Evolutionary conservation across 2,113 vertebrate species (phyloP).

Genomic region (Formicarius rufipectus): DNA sequence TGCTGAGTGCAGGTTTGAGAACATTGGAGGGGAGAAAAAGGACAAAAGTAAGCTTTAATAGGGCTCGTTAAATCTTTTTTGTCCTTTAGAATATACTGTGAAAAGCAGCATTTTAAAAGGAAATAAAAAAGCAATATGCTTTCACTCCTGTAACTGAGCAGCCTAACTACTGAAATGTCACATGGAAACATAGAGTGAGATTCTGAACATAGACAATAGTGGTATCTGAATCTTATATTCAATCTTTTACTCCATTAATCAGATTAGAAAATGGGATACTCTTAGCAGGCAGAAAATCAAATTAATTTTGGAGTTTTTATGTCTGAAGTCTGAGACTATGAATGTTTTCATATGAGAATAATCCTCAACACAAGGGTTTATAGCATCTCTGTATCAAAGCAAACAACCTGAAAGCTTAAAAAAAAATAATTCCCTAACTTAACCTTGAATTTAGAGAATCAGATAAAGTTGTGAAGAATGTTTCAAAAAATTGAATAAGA

Average conservation of each 20-base stretch:
- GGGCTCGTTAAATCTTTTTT: not conserved
- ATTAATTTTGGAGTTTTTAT: not conserved
- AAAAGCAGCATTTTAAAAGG: not conserved
- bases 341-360: not conserved
- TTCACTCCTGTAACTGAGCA: not conserved
- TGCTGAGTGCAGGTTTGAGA: not conserved
- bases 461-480: not conserved
- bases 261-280: not conserved
- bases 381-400: not conserved
- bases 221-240: not conserved
- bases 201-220: not conserved
- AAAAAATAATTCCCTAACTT: not conserved
- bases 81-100: not conserved
- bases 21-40: not conserved
- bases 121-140: not conserved
- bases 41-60: not conserved
- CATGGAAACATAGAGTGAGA: not conserved
- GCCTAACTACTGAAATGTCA: not conserved
- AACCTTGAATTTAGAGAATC: not conserved
- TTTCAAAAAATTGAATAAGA: not conserved
- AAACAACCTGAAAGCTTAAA: not conserved
- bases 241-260: not conserved
- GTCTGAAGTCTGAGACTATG: not conserved
- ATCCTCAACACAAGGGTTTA: not conserved
- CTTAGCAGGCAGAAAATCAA: not conserved